Evolutionary conservation across 1,140 invertebrate genomes (phyloP), one percentile per base, ranked within the genome.

Genomic region (Thaumetopoea pityocampa): DNA sequence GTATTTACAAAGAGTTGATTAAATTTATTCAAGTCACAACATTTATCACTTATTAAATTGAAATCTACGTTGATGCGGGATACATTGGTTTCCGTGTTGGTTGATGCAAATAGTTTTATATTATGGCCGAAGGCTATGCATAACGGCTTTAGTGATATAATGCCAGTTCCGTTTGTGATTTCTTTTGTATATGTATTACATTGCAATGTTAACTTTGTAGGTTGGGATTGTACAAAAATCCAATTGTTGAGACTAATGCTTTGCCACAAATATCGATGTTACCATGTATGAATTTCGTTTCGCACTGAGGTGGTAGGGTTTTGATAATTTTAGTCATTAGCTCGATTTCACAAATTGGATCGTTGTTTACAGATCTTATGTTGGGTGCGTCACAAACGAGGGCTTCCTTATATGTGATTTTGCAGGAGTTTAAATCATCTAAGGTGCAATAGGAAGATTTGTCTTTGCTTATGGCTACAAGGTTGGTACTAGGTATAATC

Each of bases 221-320:
- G 20, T 26, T 42, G 20, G 0, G 50, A 46, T 34, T 52, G 37
- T 11, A 46, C 20, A 43, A 33, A 53, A 1, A 53, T 35, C 50
- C 50, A 52, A 14, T 18, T 46, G 8, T 52, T 47, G 17, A 33
- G 16, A 9, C 12, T n/a, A 15, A 53, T 5, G 7, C 30, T 14
- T 30, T 53, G 38, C 51, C 51, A 53, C n/a, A n/a, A 36, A 48
- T 30, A 18, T 44, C 29, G 8, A 42, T 4, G 5, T 43, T 16
- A 10, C 51, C 44, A 27, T 19, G 17, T 15, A 53, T 19, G 11
- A 43, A 20, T 24, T 44, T 43, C 3, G 35, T 24, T 38, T 43
- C 16, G 29, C 51, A 40, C 22, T 29, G 5, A 24, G 10, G 8
- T 5, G 49, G 49, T 11, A 34, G 4, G 9, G 4, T 4, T 11